A percentile compares a stretch with the other conserved stretches of the same genome.
phyloP scores from a whole-genome alignment of 1,140 invertebrate genomes.

The Drosophila baimaii region DNA sequence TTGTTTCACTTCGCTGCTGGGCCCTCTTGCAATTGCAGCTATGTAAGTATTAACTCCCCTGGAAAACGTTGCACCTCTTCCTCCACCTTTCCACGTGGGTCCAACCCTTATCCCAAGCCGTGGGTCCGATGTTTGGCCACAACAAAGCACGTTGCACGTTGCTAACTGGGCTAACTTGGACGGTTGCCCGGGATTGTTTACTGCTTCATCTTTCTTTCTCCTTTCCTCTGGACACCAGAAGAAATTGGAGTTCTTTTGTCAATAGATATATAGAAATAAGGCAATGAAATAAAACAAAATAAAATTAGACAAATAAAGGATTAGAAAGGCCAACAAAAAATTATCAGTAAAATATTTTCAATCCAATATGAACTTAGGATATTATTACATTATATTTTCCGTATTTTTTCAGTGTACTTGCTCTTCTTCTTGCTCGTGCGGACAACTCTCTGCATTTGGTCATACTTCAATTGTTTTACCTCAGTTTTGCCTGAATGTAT shows the following conservation, averaged over 20 bases:
- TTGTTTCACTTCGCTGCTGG: conserved; percentile 17
- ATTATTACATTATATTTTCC: background rate
- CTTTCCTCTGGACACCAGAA: background rate
- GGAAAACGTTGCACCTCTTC: conserved; percentile 14
- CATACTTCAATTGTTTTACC: conserved; percentile 75
- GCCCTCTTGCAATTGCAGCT: conserved; percentile 20
- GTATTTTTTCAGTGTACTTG: conserved; percentile 9
- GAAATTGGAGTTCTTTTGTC: background rate
- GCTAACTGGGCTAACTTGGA: conserved; percentile 45
- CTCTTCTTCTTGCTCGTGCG: conserved; percentile 15
- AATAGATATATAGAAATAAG: too few relatives aligned
- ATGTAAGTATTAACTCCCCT: conserved; percentile 1
- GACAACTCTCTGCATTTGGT: conserved; percentile 52
- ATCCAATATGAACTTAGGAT: background rate
- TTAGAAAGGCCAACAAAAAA: too few relatives aligned
- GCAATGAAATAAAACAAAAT: too few relatives aligned
- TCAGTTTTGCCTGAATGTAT: conserved; percentile 11
- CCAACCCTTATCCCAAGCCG: conserved; percentile 24
- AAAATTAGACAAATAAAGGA: too few relatives aligned
- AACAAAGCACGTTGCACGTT: conserved; percentile 46
- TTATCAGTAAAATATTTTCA: background rate
- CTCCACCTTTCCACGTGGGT: background rate
- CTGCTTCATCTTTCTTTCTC: conserved; percentile 4
- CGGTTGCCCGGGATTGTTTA: conserved; percentile 47
- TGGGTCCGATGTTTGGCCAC: conserved; percentile 43